Evolutionary conservation across 2,113 vertebrate genomes (phyloP).

Genomic region (Strix aluco): DNA sequence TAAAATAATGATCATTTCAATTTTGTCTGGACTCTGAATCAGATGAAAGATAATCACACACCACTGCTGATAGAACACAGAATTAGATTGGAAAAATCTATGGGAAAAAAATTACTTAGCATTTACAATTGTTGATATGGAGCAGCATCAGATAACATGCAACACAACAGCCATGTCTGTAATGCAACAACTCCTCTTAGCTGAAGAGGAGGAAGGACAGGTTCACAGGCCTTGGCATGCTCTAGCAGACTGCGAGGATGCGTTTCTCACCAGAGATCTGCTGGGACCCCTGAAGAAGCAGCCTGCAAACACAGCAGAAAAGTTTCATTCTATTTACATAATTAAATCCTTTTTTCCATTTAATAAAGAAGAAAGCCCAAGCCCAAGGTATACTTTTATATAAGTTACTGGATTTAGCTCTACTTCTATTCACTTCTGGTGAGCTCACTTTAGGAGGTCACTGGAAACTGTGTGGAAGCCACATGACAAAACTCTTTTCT

Average conservation of each 20-base stretch:
- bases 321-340: not conserved
- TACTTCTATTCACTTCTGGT: not conserved
- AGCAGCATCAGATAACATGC: not conserved
- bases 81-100: not conserved
- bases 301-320: not conserved
- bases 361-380: not conserved
- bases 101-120: not conserved
- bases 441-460: not conserved
- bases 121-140: not conserved
- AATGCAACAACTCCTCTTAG: not conserved
- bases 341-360: not conserved
- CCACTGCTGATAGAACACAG: not conserved
- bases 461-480: not conserved
- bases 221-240: rapidly evolving
- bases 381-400: not conserved
- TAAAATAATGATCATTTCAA: not conserved
- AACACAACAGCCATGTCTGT: not conserved
- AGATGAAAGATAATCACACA: not conserved
- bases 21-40: not conserved
- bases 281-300: not conserved
- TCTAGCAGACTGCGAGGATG: not conserved
- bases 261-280: not conserved
- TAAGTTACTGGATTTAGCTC: not conserved
- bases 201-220: not conserved
- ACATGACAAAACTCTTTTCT: not conserved